Evolutionary conservation across 2,113 vertebrate species (phyloP), one percentile per base, ranked within the genome.

Genomic region (Lagopus muta): DNA sequence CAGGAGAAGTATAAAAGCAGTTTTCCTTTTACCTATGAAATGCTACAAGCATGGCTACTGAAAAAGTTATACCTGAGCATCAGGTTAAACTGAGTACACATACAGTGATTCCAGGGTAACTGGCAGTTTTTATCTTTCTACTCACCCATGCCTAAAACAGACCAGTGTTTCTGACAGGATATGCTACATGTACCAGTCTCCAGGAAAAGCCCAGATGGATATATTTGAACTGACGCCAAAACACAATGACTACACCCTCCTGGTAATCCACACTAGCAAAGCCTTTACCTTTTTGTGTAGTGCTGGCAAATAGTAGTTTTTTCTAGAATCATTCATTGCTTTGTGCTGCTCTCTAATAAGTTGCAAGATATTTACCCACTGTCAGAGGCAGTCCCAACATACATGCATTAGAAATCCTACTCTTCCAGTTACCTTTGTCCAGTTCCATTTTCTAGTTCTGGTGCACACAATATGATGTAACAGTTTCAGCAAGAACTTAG

Each of bases 201-300:
- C 89, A 96, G 80, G 92, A 95, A 94, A 93, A 86, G 93, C n/a
- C 71, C 38, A 80, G 54, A 36, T 88, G 45, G 38, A 45, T 55
- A 14, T n/a, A 82, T 89, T 94, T 93, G 84, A 62, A 96, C 92
- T 80, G 91, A 88, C 69, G 67, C 52, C 60, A 95, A 94, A 84
- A 50, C 36, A 6, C 25, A 87, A 61, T 80, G 77, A 69, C 70
- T 67, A 14, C 77, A 95, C 48, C 48, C 48, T 94, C 86, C 67
- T 89, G 86, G 50, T 96, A 90, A 94, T 74, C 64, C 27, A 30
- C 74, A 85, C 58, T 66, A 95, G 57, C 30, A 52, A 70, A 94
- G 64, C 65, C 76, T 48, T 52, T 28, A 42, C 30, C 19, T 74
- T 78, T 93, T 77, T 82, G 58, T 86, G 60, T 52, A 92, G 8